phyloP scores from a whole-genome alignment of 2,797 vertebrate genomes.

The Halcyon leucocephala region DNA sequence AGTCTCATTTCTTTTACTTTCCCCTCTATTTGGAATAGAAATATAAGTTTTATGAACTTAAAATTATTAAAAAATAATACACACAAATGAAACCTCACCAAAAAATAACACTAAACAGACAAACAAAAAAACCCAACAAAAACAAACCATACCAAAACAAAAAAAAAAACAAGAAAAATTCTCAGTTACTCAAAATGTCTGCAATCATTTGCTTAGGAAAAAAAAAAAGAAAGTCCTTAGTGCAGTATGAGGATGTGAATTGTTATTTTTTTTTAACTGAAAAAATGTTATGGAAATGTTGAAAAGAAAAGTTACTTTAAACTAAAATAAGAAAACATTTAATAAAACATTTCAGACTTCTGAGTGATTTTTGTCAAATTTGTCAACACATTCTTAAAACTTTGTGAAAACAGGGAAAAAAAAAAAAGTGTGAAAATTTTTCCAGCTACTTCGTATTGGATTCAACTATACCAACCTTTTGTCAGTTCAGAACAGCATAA shows the following conservation, averaged over 20 bases:
- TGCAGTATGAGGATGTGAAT: neutral
- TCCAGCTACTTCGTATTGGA: neutral
- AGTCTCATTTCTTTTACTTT: neutral
- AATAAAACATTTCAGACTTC: conserved; percentile 34
- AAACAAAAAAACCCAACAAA: neutral
- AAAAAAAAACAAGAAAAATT: neutral
- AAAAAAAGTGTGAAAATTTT: conserved; percentile 27
- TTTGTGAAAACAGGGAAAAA: conserved; percentile 23
- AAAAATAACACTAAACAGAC: too few species aligned
- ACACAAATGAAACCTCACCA: too few species aligned
- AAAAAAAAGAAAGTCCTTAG: neutral
- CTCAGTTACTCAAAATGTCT: neutral
- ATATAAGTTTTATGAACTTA: neutral
- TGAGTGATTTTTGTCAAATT: conserved; percentile 56
- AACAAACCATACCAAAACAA: too few species aligned
- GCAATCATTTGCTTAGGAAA: neutral
- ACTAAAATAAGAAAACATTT: conserved; percentile 36
- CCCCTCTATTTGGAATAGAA: neutral
- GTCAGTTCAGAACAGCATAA: neutral
- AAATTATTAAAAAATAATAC: neutral
- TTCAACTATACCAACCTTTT: conserved; percentile 30
- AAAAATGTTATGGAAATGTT: neutral
- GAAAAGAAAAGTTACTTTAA: conserved; percentile 1
- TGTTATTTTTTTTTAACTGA: neutral
- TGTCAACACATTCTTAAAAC: conserved; percentile 51